Percentiles rank a stretch among this genome's conserved stretches.
Conservation (phyloP, 2,888 invertebrate genomes). For the Poecilobothrus nobilitatus region DNA sequence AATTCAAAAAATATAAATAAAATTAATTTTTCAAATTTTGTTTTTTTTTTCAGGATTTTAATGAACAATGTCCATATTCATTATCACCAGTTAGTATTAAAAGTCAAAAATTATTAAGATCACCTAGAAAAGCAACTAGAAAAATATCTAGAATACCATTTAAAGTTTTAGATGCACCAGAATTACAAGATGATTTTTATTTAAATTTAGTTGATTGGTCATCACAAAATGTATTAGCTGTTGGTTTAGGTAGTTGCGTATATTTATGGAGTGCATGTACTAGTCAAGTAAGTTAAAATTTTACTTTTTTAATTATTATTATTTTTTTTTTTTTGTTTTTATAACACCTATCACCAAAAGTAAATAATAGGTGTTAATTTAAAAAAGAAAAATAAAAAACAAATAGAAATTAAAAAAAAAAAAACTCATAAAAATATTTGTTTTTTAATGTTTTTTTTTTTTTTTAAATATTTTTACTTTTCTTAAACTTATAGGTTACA, state of each 20-base stretch:
- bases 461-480: conserved; percentile 8
- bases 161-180: conserved; percentile 53
- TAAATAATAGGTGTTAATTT: neutral
- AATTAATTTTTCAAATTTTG: conserved; percentile 13
- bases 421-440: no score
- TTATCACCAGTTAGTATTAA: conserved; percentile 92
- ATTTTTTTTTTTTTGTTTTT: neutral
- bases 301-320: neutral
- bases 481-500: conserved; percentile 57
- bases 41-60: conserved; percentile 53
- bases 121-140: conserved; percentile 93
- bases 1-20: neutral
- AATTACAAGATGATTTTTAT: conserved; percentile 89
- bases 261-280: conserved; percentile 99
- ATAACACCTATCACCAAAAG: neutral
- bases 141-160: conserved; percentile 98
- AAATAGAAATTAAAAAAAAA: neutral
- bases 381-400: neutral
- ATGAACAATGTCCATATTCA: conserved; percentile 83
- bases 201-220: conserved; percentile 99
- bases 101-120: conserved; percentile 86
- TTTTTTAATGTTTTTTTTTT: conserved; percentile 12
- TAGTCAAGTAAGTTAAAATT: conserved; percentile 60
- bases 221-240: conserved; percentile 95
- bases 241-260: conserved; percentile 94